phyloP scores from a whole-genome alignment of 1,140 invertebrate genomes.

The Helicoverpa armigera region DNA sequence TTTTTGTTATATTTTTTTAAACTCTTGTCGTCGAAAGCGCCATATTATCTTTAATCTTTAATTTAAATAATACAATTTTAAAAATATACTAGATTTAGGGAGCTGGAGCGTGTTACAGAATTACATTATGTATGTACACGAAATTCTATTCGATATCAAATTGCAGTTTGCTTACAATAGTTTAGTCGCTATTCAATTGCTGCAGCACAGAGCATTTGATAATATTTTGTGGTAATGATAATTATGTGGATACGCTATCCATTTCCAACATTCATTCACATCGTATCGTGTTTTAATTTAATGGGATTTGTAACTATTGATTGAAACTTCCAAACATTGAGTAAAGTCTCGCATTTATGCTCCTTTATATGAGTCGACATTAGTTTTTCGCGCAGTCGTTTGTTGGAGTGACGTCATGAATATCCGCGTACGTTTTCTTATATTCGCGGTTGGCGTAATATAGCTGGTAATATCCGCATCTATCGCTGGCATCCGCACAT shows the following conservation, averaged over 20 bases:
- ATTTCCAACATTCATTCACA: conserved; percentile 9
- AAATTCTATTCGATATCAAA: background rate
- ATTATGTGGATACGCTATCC: conserved; percentile 1
- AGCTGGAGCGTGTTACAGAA: too few relatives aligned
- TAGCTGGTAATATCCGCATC: conserved; percentile 36
- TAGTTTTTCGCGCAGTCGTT: conserved; percentile 31
- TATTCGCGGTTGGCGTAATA: conserved; percentile 20
- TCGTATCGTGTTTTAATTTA: background rate
- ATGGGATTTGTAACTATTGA: conserved; percentile 11
- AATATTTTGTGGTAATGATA: conserved; percentile 13
- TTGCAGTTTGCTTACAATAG: conserved; percentile 7
- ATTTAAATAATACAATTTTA: too few relatives aligned
- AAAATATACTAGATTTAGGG: too few relatives aligned
- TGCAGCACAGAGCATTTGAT: background rate
- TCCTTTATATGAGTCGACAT: conserved; percentile 24
- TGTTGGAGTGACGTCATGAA: conserved; percentile 7
- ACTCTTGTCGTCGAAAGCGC: too few relatives aligned
- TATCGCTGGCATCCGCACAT: conserved; percentile 22
- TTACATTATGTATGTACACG: too few relatives aligned
- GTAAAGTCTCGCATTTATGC: conserved; percentile 26
- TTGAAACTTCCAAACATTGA: background rate
- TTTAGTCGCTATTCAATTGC: background rate
- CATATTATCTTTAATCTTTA: too few relatives aligned
- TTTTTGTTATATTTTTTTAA: too few relatives aligned
- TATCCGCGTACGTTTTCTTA: conserved; percentile 2